phyloP scores from a whole-genome alignment of 37 sponge, comb jelly and placozoan species.

The Bolinopsis microptera region DNA sequence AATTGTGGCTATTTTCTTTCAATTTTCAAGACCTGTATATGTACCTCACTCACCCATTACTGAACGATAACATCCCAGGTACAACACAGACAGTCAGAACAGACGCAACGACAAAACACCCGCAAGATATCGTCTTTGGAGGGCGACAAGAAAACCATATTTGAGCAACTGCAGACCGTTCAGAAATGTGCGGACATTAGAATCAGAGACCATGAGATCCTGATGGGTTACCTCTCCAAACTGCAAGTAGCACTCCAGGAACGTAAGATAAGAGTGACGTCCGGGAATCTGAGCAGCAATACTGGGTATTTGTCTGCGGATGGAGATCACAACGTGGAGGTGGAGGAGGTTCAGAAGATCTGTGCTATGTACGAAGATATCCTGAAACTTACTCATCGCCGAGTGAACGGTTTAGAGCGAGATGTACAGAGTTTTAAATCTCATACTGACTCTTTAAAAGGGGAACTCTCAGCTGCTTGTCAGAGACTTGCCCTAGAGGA shows the following conservation, averaged over 20 bases:
- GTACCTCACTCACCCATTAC: too few species aligned
- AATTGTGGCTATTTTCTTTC: too few species aligned
- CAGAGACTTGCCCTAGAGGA: constrained; percentile 4
- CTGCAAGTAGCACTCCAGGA: constrained; percentile 31
- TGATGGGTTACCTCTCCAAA: constrained; percentile 20
- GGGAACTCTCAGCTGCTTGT: not conserved
- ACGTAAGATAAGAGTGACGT: constrained; percentile 29
- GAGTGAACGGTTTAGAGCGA: not conserved
- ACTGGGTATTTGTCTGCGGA: not conserved
- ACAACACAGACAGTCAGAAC: constrained; percentile 8
- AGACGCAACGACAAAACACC: not conserved
- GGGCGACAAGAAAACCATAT: not conserved
- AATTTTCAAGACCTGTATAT: too few species aligned
- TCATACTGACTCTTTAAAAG: constrained; percentile 22
- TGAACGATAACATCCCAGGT: too few species aligned
- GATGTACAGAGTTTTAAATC: constrained; percentile 13
- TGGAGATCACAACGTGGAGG: not conserved
- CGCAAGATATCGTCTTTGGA: not conserved
- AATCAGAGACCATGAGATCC: not conserved
- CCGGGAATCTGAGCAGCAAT: not conserved
- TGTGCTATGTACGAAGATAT: constrained; percentile 59
- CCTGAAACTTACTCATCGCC: not conserved
- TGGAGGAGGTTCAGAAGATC: constrained; percentile 63
- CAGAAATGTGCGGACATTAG: not conserved
- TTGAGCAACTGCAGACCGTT: not conserved